A percentile compares a stretch with the other conserved stretches of the same genome.
These are phyloP conservation scores for Tortricodes alternella DNA, from an alignment of 2,888 invertebrate genomes.

Conservation along the genomic window DNA sequence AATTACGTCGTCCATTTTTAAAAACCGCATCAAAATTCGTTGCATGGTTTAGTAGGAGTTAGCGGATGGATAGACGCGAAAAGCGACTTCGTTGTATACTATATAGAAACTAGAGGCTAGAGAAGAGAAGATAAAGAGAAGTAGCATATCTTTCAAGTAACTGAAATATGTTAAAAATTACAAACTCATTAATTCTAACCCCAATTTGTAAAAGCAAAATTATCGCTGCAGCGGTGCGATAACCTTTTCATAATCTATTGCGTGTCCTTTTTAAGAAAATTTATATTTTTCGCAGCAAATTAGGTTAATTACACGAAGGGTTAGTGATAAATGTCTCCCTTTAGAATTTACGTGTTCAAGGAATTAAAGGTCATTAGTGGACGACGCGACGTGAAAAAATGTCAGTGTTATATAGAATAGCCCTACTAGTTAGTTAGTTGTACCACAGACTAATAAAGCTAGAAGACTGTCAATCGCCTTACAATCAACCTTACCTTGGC, in stretches of 20 bases:
- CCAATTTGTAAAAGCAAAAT: conserved; percentile 22
- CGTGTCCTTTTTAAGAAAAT: conserved; percentile 24
- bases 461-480: too few species aligned
- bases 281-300: conserved; percentile 51
- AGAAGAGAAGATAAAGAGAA: too few species aligned
- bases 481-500: too few species aligned
- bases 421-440: too few species aligned
- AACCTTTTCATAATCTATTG: conserved; percentile 29
- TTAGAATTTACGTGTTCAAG: conserved; percentile 64
- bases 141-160: too few species aligned
- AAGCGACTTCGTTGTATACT: too few species aligned
- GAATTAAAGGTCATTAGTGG: conserved; percentile 59
- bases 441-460: too few species aligned
- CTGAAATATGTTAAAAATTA: neutral
- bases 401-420: conserved; percentile 35
- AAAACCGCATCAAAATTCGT: too few species aligned
- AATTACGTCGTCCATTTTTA: too few species aligned
- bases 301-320: conserved; percentile 64
- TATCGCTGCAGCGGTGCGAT: conserved; percentile 17
- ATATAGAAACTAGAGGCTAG: too few species aligned
- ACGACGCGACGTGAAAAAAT: conserved; percentile 55
- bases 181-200: neutral
- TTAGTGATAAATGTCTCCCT: conserved; percentile 64
- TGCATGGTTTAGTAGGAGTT: too few species aligned
- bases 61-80: too few species aligned